Evolutionary conservation across 2,113 vertebrate genomes (phyloP), one percentile per base, ranked within the genome.

Genomic region (Campylomormyrus tamandua): DNA sequence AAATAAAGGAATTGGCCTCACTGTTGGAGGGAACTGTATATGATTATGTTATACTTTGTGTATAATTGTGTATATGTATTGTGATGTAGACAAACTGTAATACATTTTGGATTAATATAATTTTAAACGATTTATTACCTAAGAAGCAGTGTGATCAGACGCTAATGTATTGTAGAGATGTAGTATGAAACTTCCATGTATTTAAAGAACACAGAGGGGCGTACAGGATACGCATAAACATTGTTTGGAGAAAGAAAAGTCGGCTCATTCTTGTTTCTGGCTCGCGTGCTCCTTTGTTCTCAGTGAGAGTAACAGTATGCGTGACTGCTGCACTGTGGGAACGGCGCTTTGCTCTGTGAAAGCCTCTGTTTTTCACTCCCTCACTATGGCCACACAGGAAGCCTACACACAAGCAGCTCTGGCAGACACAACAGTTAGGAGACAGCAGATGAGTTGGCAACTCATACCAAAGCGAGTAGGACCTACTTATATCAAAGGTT

Each of bases 281-380:
- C 62, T 70, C 3, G n/a, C n/a, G 62, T 70, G 62, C 27, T 11
- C n/a, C 62, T 77, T 77, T 77, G 74, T 77, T 77, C 35, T 77
- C 74, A 77, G 31, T 39, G 74, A 35, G 27, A 77, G 74, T 77
- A 77, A 77, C 74, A 77, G 31, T 77, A 17, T 77, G 74, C 74
- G 74, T 77, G 74, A 77, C 74, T 77, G 31, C 74, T 77, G 35
- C 35, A 77, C 74, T 77, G 74, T 77, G 74, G 74, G 74, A 77
- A 77, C 74, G 35, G 74, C 27, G 15, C 15, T 35, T 77, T 15
- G 11, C 35, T 39, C 74, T 35, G 15, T 77, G 74, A 39, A 42
- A 17, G 17, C 74, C 35, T 42, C 5, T 27, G 35, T 77, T 77
- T 77, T 39, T 42, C 74, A 77, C 31, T 42, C 15, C 74, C 35